phyloP scores from a whole-genome alignment of 2,797 vertebrate genomes.

The Danionella dracula region DNA sequence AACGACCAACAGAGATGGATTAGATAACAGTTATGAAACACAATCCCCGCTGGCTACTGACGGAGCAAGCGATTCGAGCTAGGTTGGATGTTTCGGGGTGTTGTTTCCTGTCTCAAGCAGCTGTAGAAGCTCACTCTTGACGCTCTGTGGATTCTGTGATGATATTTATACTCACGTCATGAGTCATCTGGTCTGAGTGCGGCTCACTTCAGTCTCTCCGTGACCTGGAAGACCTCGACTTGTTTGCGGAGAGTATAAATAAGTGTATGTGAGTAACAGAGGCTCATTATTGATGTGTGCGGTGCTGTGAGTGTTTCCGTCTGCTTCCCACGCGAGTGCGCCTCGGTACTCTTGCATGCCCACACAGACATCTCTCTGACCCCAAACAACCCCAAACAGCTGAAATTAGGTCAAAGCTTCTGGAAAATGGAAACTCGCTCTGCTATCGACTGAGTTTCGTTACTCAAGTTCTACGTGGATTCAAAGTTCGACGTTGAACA shows the following conservation, averaged over 20 bases:
- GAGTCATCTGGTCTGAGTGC: conserved; percentile 8
- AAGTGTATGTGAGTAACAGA: conserved; percentile 29
- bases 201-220: conserved; percentile 23
- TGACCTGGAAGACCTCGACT: not conserved
- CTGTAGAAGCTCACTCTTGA: not conserved
- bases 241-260: not conserved
- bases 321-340: conserved; percentile 25
- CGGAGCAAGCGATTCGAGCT: not conserved
- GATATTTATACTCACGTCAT: conserved; percentile 4
- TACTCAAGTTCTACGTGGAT: not conserved
- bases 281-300: conserved; percentile 29
- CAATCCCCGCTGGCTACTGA: too few species aligned
- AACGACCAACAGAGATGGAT: too few species aligned
- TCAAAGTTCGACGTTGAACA: too few species aligned
- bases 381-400: not conserved
- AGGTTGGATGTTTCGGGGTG: not conserved
- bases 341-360: not conserved
- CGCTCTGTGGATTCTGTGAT: conserved; percentile 4
- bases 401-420: not conserved
- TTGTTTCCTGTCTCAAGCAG: not conserved
- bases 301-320: conserved; percentile 9
- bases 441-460: conserved; percentile 11
- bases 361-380: not conserved
- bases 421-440: not conserved
- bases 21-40: too few species aligned